These are phyloP conservation scores for Mimachlamys varia DNA, from an alignment of 2,888 invertebrate genomes.

Conservation along the genomic window DNA sequence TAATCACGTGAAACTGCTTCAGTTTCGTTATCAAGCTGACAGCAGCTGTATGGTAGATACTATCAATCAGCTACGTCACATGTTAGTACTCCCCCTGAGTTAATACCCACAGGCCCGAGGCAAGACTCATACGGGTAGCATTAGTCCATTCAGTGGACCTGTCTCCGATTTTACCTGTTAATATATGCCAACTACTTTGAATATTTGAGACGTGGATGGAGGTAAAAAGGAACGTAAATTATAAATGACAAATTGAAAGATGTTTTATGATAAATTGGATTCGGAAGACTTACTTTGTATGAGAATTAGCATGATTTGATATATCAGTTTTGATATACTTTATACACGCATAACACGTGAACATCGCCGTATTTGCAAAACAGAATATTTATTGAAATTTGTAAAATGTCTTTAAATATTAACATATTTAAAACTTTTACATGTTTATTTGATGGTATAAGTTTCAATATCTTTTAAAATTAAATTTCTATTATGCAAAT, in stretches of 20 bases:
- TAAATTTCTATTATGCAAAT: neutral
- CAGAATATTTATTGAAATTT: neutral
- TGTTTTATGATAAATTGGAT: constrained; percentile 9
- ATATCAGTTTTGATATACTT: neutral
- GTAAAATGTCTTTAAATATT: neutral
- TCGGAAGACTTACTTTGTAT: constrained; percentile 12
- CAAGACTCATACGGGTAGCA: neutral
- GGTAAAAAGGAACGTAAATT: neutral
- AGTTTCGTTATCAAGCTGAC: neutral
- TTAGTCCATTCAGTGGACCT: neutral
- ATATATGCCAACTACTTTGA: neutral
- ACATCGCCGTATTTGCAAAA: neutral
- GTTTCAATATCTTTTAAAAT: neutral
- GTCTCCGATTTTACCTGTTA: neutral
- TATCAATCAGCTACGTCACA: neutral
- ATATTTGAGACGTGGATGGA: neutral
- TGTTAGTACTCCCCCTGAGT: neutral
- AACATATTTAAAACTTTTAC: constrained; percentile 25
- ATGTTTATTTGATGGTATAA: constrained; percentile 14
- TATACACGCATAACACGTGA: neutral
- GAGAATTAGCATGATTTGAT: neutral
- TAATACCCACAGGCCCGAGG: neutral
- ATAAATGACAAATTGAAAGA: constrained; percentile 28
- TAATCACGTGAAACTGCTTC: constrained; percentile 2
- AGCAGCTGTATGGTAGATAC: neutral